Evolutionary conservation across 1,140 invertebrate species (phyloP).

Genomic region (Periplaneta americana): DNA sequence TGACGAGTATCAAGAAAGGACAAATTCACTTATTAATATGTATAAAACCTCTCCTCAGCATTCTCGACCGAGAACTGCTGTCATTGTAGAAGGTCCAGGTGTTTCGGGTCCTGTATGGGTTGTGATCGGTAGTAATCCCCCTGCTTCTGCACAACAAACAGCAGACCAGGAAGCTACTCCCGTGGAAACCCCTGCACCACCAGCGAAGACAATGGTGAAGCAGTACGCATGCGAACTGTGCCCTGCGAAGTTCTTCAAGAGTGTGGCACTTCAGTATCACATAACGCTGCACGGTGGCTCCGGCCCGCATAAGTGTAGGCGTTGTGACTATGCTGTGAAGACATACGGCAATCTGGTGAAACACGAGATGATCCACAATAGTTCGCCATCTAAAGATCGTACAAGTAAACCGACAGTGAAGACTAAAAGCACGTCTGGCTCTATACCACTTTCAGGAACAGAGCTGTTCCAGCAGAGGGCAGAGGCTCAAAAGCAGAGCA

Average conservation of each 20-base stretch:
- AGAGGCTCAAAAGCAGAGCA: slow-evolving; percentile 40
- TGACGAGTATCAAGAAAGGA: slow-evolving; percentile 67
- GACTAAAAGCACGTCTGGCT: neutral
- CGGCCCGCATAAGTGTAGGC: slow-evolving; percentile 66
- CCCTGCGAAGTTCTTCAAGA: slow-evolving; percentile 63
- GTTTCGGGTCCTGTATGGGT: slow-evolving; percentile 12
- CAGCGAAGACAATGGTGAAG: slow-evolving; percentile 19
- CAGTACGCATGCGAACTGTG: slow-evolving; percentile 56
- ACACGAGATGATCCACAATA: slow-evolving; percentile 57
- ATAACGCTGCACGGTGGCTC: slow-evolving; percentile 61
- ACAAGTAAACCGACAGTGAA: neutral
- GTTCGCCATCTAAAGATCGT: neutral
- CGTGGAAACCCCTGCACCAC: slow-evolving; percentile 14
- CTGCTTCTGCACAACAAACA: neutral
- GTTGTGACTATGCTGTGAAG: slow-evolving; percentile 78
- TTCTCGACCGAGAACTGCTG: slow-evolving; percentile 52
- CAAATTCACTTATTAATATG: slow-evolving; percentile 59
- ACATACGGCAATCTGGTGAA: slow-evolving; percentile 70
- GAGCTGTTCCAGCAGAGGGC: slow-evolving; percentile 53
- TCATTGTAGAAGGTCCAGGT: slow-evolving; percentile 11
- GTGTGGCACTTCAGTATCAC: slow-evolving; percentile 65
- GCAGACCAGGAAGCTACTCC: neutral
- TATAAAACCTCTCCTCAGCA: slow-evolving; percentile 55
- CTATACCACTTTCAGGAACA: slow-evolving; percentile 54
- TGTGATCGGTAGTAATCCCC: neutral